phyloP scores from a whole-genome alignment of 2,888 invertebrate species.

The Cephus pygmeus region DNA sequence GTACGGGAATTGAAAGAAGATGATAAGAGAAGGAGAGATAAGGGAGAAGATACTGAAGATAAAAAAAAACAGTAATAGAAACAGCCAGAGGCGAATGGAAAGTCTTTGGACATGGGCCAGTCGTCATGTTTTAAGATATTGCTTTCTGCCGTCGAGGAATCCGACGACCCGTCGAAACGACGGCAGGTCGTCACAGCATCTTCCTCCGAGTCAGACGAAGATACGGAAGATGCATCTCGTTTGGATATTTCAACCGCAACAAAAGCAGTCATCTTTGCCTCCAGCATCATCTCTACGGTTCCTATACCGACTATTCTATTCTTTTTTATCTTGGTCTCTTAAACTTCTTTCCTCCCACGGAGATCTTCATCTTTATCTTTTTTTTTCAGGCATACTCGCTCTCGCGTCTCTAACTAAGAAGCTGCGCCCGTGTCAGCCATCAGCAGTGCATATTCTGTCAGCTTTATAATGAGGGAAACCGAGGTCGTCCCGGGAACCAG shows the following conservation, averaged over 20 bases:
- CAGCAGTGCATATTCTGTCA: background rate
- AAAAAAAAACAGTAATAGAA: slow-evolving; percentile 27
- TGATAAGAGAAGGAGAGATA: slow-evolving; percentile 20
- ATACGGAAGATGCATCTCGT: slow-evolving; percentile 30
- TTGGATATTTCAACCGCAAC: slow-evolving; percentile 40
- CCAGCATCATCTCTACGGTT: slow-evolving; percentile 23
- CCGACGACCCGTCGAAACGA: slow-evolving; percentile 8
- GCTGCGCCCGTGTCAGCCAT: background rate
- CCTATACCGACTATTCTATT: slow-evolving; percentile 10
- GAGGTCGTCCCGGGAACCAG: background rate
- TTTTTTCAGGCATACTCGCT: too few species aligned
- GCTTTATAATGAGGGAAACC: background rate
- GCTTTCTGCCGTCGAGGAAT: slow-evolving; percentile 39
- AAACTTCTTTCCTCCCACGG: too few species aligned
- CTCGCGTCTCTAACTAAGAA: background rate
- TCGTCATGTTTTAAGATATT: slow-evolving; percentile 60
- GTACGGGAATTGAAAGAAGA: slow-evolving; percentile 26
- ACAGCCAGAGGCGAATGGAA: background rate
- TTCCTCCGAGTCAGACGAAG: slow-evolving; percentile 4
- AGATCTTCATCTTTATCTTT: too few species aligned
- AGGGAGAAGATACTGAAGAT: slow-evolving; percentile 11
- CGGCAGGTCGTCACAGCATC: slow-evolving; percentile 12
- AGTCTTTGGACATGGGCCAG: slow-evolving; percentile 54
- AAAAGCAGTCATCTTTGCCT: slow-evolving; percentile 29
- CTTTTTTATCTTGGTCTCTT: background rate